Base-by-base conservation (phyloP, 2,113 vertebrate genomes). In the Pseudorhombus dupliciocellatus region DNA sequence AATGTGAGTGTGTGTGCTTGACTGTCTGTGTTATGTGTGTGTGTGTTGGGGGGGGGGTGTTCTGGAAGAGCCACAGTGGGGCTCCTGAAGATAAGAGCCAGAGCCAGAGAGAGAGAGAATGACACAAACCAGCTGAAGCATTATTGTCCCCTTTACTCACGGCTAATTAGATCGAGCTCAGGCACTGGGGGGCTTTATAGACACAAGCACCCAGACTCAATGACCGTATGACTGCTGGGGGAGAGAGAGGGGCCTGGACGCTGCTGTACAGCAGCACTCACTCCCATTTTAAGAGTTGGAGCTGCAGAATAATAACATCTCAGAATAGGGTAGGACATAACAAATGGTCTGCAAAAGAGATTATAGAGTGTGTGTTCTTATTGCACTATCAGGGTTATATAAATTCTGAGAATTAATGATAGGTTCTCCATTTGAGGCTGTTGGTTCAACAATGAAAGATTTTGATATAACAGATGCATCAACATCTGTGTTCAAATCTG, bases 111-210 rank as follows among this genome's bases (percentile, higher is more conserved):
- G 86, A 85, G 75, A 75, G 86, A 91, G 90, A 91, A 92, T 92
- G 92, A 93, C 92, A 93, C 88, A 92, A 88, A 91, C 91, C 93
- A 94, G 92, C 90, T 89, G 91, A 92, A 90, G 91, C 90, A 91
- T 93, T 89, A 93, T 93, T 94, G 93, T 93, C 89, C 91, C 90
- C 91, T 93, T 91, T 92, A 91, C 92, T 92, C 89, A 87, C 81
- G 78, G 89, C 86, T 94, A 93, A 94, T 94, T 93, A 92, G 93
- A 93, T 92, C 66, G 87, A 91, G 91, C 78, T 79, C 70, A 90
- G 87, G 87, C 89, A 90, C 81, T 73, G 75, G 75, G 73, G 89
- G 84, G 81, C 86, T 83, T 83, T 79, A 86, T 72, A 85, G 81
- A 84, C 89, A 86, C 86, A 83, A 85, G 89, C 89, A 84, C 70